Evolutionary conservation across 2,888 invertebrate genomes (phyloP), one percentile per base, ranked within the genome.

Genomic region (Drosophila ezoana): DNA sequence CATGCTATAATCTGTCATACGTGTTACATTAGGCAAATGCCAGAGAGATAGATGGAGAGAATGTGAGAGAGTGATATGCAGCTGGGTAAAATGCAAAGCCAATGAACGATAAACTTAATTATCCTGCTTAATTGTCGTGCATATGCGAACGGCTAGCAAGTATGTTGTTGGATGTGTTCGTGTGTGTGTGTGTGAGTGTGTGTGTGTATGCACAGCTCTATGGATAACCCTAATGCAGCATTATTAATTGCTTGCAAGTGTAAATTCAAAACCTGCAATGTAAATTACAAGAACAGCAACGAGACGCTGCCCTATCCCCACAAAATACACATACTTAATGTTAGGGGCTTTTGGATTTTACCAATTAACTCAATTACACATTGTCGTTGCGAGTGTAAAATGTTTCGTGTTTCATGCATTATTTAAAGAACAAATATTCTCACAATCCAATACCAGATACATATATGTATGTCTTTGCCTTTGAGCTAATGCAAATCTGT

Each of bases 71-170:
- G 49, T 8, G 56, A 11, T 18, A 18, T 49, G 53, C 6, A 38
- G 60, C 35, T 49, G 59, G 44, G 38, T 41, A 53, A 70, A 71
- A 53, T 65, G 66, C 87, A 73, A 72, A 76, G 87, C 84, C 84
- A 86, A 88, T 85, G 87, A 83, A 89, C 86, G 90, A 90, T 90
- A 90, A 90, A 90, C 90, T 89, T 89, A 90, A 91, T 90, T 90
- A 91, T 90, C 81, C 83, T 72, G 80, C 81, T 81, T 90, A 90
- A 90, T 90, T 90, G 89, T 83, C 59, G 62, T 71, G 67, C 64
- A 56, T 47, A 57, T 57, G 54, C 20, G 38, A 14, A 11, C 16
- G 49, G 57, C 38, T 65, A 47, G 16, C 53, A 41, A 52, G 56
- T 47, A 41, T 16, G 18, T 1, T 18, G 18, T 18, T 18, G 18